Percentiles rank a stretch among this genome's conserved stretches.
Evolutionary conservation across 2,888 invertebrate genomes (phyloP).

Genomic region (Asteroscopus sphinx): DNA sequence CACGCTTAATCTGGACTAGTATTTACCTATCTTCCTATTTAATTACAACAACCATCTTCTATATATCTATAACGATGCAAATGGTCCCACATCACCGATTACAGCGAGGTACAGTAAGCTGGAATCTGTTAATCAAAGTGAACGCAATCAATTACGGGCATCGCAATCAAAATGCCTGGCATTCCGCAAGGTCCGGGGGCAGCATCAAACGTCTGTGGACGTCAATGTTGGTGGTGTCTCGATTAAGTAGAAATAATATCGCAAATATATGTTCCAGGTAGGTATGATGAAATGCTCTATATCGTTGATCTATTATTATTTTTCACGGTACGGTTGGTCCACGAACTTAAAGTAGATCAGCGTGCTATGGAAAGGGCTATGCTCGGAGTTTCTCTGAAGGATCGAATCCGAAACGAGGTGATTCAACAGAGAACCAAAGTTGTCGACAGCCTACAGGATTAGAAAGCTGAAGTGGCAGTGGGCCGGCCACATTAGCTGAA

Average conservation of each 20-base stretch:
- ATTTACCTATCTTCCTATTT: conserved; percentile 1
- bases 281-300: too few relatives aligned
- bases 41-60: conserved; percentile 25
- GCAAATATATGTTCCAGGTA: neutral
- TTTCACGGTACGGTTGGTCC: too few relatives aligned
- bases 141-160: conserved; percentile 82
- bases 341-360: too few relatives aligned
- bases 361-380: too few relatives aligned
- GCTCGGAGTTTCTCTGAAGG: too few relatives aligned
- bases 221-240: conserved; percentile 30
- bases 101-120: conserved; percentile 56
- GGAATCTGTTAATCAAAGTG: conserved; percentile 87
- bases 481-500: too few relatives aligned
- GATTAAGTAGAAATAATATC: conserved; percentile 13
- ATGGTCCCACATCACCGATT: conserved; percentile 50
- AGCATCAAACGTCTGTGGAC: conserved; percentile 69
- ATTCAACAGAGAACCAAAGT: too few relatives aligned
- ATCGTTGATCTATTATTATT: too few relatives aligned
- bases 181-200: conserved; percentile 69
- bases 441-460: too few relatives aligned
- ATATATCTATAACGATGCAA: conserved; percentile 35
- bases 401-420: too few relatives aligned
- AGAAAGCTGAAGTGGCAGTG: too few relatives aligned
- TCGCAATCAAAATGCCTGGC: conserved; percentile 85
- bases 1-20: too few relatives aligned